Evolutionary conservation across 2,888 invertebrate species (phyloP).

Genomic region (Diarsia brunnea): DNA sequence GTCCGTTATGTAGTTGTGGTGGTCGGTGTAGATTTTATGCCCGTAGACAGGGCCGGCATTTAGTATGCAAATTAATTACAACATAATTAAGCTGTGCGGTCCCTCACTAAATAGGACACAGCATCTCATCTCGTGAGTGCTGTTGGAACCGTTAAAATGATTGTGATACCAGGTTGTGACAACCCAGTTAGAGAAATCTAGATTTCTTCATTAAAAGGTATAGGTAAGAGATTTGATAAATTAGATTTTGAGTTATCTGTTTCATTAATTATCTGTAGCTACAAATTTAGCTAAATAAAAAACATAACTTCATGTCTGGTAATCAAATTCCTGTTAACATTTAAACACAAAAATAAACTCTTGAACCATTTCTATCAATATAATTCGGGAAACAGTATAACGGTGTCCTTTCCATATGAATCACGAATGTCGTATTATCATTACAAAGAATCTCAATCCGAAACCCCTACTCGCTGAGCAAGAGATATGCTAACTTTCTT

Average conservation of each 20-base stretch:
- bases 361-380: not conserved
- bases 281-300: not conserved
- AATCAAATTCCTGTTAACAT: not conserved
- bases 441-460: not conserved
- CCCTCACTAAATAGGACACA: slow-evolving; percentile 35
- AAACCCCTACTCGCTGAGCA: not conserved
- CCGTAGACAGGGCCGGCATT: slow-evolving; percentile 4
- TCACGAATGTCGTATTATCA: not conserved
- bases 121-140: slow-evolving; percentile 24
- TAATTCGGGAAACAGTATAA: not conserved
- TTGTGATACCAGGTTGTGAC: slow-evolving; percentile 12
- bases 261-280: too few species aligned
- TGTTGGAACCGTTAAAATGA: slow-evolving; percentile 33
- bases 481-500: slow-evolving; percentile 38
- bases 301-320: not conserved
- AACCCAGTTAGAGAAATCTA: not conserved
- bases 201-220: not conserved
- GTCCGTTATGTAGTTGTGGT: not conserved
- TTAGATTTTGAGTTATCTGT: too few species aligned
- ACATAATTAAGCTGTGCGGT: slow-evolving; percentile 29
- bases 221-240: not conserved
- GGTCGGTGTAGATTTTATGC: not conserved
- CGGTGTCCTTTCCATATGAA: not conserved
- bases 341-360: not conserved
- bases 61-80: slow-evolving; percentile 45